Conservation (phyloP, 2,797 vertebrate genomes). For the Thamnophis elegans region DNA sequence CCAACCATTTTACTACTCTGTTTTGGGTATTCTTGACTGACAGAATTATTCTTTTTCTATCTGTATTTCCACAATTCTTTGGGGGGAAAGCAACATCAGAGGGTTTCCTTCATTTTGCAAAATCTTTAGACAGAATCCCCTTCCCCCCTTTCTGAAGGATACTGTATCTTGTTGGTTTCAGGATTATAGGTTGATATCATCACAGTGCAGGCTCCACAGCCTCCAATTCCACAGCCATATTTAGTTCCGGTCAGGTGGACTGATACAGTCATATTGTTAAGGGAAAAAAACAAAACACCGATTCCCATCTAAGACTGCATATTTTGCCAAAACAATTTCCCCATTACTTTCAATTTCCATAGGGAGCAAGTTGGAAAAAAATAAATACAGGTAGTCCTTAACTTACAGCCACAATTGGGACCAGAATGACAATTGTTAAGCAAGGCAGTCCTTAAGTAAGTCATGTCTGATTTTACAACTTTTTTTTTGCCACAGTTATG, state of each 20-base stretch:
- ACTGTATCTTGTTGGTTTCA: constrained; percentile 71
- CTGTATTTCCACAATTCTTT: not conserved
- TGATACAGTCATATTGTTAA: constrained; percentile 46
- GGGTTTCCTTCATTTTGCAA: not conserved
- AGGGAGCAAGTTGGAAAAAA: not conserved
- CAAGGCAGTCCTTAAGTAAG: not conserved
- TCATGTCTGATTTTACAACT: not conserved
- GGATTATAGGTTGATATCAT: constrained; percentile 77
- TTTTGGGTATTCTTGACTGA: not conserved
- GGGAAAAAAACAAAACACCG: constrained; percentile 44
- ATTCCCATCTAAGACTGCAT: not conserved
- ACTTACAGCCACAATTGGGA: not conserved
- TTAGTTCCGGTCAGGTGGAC: constrained; percentile 74
- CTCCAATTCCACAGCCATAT: constrained; percentile 79
- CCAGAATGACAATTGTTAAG: not conserved
- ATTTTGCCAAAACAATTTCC: not conserved
- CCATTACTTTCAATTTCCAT: not conserved
- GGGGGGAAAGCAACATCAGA: not conserved
- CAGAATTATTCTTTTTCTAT: not conserved
- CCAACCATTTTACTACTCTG: not conserved
- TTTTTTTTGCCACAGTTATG: not conserved
- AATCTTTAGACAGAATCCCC: too few relatives aligned
- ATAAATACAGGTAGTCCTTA: not conserved
- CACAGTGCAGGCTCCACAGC: constrained; percentile 82
- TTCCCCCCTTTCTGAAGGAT: constrained; percentile 61